Base-by-base conservation (phyloP, 2,888 invertebrate species). In the Caenorhabditis sulstoni region DNA sequence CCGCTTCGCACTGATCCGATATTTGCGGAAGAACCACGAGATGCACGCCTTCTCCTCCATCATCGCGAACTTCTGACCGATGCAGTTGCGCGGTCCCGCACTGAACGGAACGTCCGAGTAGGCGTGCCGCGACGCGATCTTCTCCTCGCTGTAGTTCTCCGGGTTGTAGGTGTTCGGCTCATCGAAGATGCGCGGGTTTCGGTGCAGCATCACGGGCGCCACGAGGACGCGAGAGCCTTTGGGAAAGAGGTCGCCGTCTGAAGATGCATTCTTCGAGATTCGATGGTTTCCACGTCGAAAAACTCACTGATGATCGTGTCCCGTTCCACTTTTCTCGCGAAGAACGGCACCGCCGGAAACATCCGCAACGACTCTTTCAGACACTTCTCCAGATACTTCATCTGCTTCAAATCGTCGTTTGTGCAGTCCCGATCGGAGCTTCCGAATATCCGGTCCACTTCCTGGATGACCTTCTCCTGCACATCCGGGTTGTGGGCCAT, bases 101-200 rank as follows among this genome's bases (percentile, higher is more conserved):
- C 77, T 77, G 65, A 87, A 87, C 3, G 87, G 87, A 37, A 85
- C 79, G 66, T 85, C 85, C 3, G 82, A 66, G 59, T 75, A 87
- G 8, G 87, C 81, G 57, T 86, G 84, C 2, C 86, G 78, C 8
- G 66, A 37, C 9, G 49, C 79, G 59, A 47, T 70, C 45, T 88
- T 88, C 22, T 91, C 91, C 16, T 88, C 87, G 29, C 87, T 75
- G 79, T 91, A 91, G 64, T 91, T 84, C 70, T 91, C 91, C 0
- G 91, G 91, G 62, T 91, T 87, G 82, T 90, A 91, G 18, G 52
- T 84, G 14, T 90, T 88, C 2, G 91, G 90, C 37, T 91, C 88
- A 0, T 91, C 89, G 76, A 87, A 83, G n/a, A 82, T 73, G 45
- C 47, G 52, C 5, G 82, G 81, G 73, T 91, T 88, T 12, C 88